Percentiles rank a stretch among this genome's conserved stretches.
phyloP scores from a whole-genome alignment of 2,797 vertebrate species.

The Momotus momota region DNA sequence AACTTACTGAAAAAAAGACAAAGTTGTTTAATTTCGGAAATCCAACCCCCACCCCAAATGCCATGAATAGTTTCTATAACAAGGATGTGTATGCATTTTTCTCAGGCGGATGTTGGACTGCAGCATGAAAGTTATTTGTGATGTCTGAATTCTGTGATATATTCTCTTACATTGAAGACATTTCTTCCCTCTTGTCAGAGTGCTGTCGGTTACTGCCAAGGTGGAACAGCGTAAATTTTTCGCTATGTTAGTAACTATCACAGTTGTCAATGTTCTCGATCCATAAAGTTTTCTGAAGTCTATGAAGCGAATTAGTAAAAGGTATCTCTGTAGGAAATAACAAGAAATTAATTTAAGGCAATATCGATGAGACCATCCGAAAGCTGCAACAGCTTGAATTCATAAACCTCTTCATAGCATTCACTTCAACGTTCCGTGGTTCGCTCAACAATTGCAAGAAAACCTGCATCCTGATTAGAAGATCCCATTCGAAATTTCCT shows the following conservation, averaged over 20 bases:
- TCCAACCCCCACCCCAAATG: background rate
- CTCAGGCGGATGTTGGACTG: background rate
- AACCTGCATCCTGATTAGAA: background rate
- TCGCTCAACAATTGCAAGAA: background rate
- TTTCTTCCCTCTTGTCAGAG: background rate
- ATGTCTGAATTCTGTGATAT: background rate
- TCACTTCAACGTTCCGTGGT: background rate
- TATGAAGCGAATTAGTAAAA: background rate
- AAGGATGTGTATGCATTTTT: background rate
- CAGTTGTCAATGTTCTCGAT: background rate
- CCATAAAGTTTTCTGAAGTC: background rate
- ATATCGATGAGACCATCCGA: background rate
- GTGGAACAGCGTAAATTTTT: background rate
- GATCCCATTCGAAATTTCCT: background rate
- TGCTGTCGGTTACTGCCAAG: background rate
- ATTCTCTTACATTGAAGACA: background rate
- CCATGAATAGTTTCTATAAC: background rate
- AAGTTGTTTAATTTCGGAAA: background rate
- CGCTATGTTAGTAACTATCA: background rate
- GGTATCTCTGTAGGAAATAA: background rate
- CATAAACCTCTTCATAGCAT: background rate
- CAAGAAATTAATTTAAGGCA: background rate
- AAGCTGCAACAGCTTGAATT: background rate
- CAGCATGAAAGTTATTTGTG: background rate
- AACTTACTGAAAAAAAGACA: background rate